Conservation (phyloP, 2,888 invertebrate species). For the Calameuta pallipes region DNA sequence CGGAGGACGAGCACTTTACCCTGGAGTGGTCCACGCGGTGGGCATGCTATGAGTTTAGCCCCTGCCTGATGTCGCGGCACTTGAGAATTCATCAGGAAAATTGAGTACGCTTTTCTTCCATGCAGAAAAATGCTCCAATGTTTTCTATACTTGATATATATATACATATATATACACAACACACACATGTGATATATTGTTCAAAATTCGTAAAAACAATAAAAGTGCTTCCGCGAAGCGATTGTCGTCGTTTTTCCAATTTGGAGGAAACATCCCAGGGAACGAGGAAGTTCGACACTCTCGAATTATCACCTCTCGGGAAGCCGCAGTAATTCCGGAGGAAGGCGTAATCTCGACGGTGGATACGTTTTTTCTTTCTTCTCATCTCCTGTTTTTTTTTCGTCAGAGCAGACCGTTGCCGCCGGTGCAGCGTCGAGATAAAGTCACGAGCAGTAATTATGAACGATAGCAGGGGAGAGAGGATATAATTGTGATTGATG, state of each 20-base stretch:
- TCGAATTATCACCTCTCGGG: not conserved
- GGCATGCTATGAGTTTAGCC: not conserved
- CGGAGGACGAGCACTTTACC: not conserved
- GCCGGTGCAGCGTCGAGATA: slow-evolving; percentile 43
- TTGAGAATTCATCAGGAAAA: not conserved
- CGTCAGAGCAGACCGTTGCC: slow-evolving; percentile 10
- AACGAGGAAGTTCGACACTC: not conserved
- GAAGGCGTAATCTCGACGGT: slow-evolving; percentile 2
- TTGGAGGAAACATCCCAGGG: not conserved
- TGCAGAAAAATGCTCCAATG: not conserved
- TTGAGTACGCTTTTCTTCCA: not conserved
- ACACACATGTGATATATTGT: not conserved
- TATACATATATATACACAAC: too few relatives aligned
- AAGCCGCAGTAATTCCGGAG: not conserved
- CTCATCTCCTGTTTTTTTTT: slow-evolving; percentile 15
- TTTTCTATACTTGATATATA: not conserved
- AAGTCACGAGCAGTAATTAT: slow-evolving; percentile 65
- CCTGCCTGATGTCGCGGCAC: not conserved
- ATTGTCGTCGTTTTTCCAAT: not conserved
- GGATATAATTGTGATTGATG: slow-evolving; percentile 66
- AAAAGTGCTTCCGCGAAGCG: not conserved
- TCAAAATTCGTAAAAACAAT: not conserved
- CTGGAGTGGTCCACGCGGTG: not conserved
- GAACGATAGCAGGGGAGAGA: slow-evolving; percentile 58
- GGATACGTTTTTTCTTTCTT: slow-evolving; percentile 4